Base-by-base conservation (phyloP, 2,113 vertebrate genomes). In the Apodemus speciosus region DNA sequence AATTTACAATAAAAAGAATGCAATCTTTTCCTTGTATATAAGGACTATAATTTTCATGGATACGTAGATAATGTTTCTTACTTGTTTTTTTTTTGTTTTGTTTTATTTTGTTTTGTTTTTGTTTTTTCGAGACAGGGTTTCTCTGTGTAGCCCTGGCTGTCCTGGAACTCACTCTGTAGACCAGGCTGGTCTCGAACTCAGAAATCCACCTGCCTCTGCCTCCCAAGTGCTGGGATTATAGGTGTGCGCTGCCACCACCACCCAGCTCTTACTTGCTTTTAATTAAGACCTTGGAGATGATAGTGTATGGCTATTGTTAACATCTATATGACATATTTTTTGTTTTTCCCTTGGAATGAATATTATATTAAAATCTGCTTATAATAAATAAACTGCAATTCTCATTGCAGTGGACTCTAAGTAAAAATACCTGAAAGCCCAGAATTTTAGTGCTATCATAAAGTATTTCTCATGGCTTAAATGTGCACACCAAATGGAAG, bases 401-500 rank as follows among this genome's bases (percentile, higher is more conserved):
- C 51, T 96, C 43, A 77, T 18, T 85, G 8, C 18, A 53, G 62
- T 6, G 32, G 14, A 53, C 15, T 79, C 46, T 71, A 68, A 91
- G 76, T 85, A 72, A 2, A 68, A 92, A 49, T 58, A 89, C 13
- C 40, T 1, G 49, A 27, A 88, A 88, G 14, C 5, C 6, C 21
- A 95, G 68, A 92, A 75, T 93, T 90, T 96, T 93, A 77, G 49
- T 93, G 56, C 32, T 62, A 83, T 64, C 92, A 64, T 21, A 30
- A 90, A 20, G 13, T 73, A 75, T 79, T 94, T 96, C 66, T 92
- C 32, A 30, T 75, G 72, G 40, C 77, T 21, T 92, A 90, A 89
- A 68, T 69, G 83, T 88, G 92, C 80, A 66, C 77, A 90, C 64
- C 88, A 96, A 81, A 87, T 83, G 95, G 90, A 40, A 77, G 95